Evolutionary conservation across 2,888 invertebrate genomes (phyloP).

Genomic region (Aphodius sticticus): DNA sequence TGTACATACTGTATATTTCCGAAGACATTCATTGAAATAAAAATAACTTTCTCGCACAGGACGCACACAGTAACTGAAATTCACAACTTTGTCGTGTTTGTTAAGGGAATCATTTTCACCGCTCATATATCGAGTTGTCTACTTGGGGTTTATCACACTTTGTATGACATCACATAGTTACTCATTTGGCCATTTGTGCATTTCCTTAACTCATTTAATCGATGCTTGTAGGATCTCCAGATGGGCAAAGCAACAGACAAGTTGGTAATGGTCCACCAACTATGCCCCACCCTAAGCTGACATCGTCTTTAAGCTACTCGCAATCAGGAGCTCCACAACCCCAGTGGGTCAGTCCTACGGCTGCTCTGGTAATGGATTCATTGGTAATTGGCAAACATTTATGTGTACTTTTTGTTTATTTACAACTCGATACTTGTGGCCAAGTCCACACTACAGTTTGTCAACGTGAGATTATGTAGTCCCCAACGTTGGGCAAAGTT

Average conservation of each 20-base stretch:
- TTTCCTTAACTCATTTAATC: background rate
- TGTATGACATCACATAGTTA: no score
- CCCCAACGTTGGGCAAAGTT: no score
- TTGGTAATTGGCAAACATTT: constrained; percentile 32
- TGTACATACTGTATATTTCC: no score
- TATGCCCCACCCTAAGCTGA: constrained; percentile 48
- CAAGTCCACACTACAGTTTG: no score
- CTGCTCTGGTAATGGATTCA: constrained; percentile 55
- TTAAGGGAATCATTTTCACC: no score
- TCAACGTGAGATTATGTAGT: no score
- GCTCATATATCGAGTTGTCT: no score
- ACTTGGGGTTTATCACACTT: no score
- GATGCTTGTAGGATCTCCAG: constrained; percentile 53
- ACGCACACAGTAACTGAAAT: no score
- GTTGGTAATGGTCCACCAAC: constrained; percentile 51
- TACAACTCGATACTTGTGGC: background rate
- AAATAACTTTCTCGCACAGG: no score
- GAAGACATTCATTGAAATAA: no score
- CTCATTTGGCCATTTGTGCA: background rate
- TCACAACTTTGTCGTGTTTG: no score
- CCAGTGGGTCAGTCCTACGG: constrained; percentile 63
- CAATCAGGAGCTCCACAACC: constrained; percentile 50
- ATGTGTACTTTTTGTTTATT: background rate
- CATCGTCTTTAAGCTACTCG: constrained; percentile 51
- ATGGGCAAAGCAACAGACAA: constrained; percentile 54